Evolutionary conservation across 2,113 vertebrate species (phyloP), one percentile per base, ranked within the genome.

Genomic region (Sinosuthora webbiana): DNA sequence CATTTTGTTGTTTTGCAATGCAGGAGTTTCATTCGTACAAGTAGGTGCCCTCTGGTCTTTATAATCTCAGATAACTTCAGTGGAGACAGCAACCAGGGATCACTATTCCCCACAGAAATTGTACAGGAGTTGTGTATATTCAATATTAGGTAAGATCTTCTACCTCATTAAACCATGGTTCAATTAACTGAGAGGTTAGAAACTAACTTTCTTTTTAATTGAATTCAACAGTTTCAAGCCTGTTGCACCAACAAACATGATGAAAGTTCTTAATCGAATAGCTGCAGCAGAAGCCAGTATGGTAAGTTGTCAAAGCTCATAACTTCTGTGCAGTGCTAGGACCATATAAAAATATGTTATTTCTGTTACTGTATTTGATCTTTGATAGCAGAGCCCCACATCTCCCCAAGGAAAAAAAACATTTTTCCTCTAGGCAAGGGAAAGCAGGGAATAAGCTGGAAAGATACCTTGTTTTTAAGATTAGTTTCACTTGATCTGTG

Each of bases 221-320:
- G 50, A 93, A 76, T 96, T 95, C 73, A 83, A 92, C 96, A 99
- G 99, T 98, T 99, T 99, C 97, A 99, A 99, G 93, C 99, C 99
- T 19, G 96, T 99, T 92, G 98, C 99, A 93, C 99, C 98, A 49
- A 99, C 99, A 77, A 98, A 98, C 60, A 98, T 99, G 99, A 98
- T 99, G 98, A 99, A 99, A 95, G 98, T 99, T 91, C 98, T 99
- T 71, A 98, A 83, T 86, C 97, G 98, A 83, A 99, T 99, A 92
- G 97, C 98, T 81, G 80, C 98, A 44, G 41, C 94, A 82, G 99
- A 99, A 97, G 97, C 98, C 65, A 98, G 69, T 81, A 97, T 97
- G 98, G 99, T 99, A 97, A 98, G 95, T 69, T 62, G 20, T 78
- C 55, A 49, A 73, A 92, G 75, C 50, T 86, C 64, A 2, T 71